phyloP scores from a whole-genome alignment of 2,113 vertebrate species.

The Callospermophilus lateralis region DNA sequence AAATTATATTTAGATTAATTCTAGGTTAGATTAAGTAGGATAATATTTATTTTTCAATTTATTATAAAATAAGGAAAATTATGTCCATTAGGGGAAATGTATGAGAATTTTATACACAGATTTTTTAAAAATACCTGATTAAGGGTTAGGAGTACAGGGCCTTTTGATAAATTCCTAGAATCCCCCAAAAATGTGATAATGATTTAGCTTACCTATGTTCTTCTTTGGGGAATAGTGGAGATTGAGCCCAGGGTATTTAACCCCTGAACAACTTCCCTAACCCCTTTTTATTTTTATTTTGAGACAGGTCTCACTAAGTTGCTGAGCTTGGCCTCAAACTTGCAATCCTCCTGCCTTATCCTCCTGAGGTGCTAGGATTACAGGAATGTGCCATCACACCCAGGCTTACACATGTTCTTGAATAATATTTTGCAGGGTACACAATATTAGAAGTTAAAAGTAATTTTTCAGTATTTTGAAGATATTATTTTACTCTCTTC shows the following conservation, averaged over 20 bases:
- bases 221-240: too few relatives aligned
- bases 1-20: background rate
- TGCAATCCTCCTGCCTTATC: too few relatives aligned
- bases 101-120: background rate
- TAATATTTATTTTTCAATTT: background rate
- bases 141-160: too few relatives aligned
- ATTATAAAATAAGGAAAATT: background rate
- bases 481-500: background rate
- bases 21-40: background rate
- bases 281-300: too few relatives aligned
- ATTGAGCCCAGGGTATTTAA: too few relatives aligned
- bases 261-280: too few relatives aligned
- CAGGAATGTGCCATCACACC: too few relatives aligned
- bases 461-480: constrained; percentile 31
- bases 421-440: background rate
- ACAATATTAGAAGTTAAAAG: background rate
- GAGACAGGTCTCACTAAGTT: too few relatives aligned
- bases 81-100: background rate
- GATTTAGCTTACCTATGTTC: background rate
- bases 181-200: background rate
- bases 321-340: too few relatives aligned
- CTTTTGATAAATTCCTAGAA: background rate
- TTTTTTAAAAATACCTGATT: background rate
- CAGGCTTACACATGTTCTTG: background rate
- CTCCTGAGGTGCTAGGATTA: too few relatives aligned